These are phyloP conservation scores for Eupithecia pulchellata DNA, from an alignment of 2,888 invertebrate species.

Conservation along the genomic window DNA sequence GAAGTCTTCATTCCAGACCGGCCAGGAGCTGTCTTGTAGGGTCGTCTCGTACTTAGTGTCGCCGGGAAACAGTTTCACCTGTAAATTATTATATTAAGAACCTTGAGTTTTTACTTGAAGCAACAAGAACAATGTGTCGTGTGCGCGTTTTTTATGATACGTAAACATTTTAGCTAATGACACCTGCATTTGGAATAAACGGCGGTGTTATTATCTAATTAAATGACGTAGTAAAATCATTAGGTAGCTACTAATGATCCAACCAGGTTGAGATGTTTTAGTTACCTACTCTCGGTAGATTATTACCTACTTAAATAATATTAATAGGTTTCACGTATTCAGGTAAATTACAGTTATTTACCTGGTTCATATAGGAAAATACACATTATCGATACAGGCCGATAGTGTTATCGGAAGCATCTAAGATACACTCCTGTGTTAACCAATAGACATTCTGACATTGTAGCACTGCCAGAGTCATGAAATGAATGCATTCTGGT, in stretches of 20 bases:
- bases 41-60: constrained; percentile 91
- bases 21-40: constrained; percentile 91
- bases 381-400: constrained; percentile 23
- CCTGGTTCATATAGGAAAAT: neutral
- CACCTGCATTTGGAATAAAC: neutral
- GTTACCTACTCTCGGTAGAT: neutral
- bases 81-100: constrained; percentile 61
- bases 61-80: constrained; percentile 92
- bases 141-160: constrained; percentile 7
- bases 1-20: constrained; percentile 92
- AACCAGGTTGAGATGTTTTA: neutral
- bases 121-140: constrained; percentile 4
- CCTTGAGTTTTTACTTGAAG: constrained; percentile 7
- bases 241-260: neutral
- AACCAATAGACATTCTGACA: constrained; percentile 13
- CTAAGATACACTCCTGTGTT: constrained; percentile 32
- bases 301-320: neutral
- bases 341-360: constrained; percentile 9
- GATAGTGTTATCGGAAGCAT: constrained; percentile 31
- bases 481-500: neutral
- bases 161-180: constrained; percentile 5
- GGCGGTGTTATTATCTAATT: neutral
- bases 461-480: constrained; percentile 10
- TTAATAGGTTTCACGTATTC: neutral
- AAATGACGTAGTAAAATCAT: neutral